A percentile compares a stretch with the other conserved stretches of the same genome.
Evolutionary conservation across 2,888 invertebrate genomes (phyloP).

Genomic region (Opisthograptis luteolata): DNA sequence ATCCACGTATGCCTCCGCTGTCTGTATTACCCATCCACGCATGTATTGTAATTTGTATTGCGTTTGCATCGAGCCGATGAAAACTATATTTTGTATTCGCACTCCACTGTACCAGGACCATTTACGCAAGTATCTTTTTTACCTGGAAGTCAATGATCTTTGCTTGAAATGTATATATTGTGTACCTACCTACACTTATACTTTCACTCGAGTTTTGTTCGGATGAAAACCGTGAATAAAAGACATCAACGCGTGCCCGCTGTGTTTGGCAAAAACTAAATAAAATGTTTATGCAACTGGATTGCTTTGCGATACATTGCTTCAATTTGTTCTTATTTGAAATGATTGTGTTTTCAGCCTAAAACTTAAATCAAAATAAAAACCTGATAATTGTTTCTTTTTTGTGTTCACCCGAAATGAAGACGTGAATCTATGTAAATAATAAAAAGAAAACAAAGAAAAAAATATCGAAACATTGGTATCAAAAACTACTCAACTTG

Average conservation of each 20-base stretch:
- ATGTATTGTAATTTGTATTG: slow-evolving; percentile 8
- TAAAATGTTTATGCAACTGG: slow-evolving; percentile 3
- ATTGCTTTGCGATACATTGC: background rate
- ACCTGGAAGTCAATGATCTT: slow-evolving; percentile 22
- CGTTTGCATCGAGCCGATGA: slow-evolving; percentile 35
- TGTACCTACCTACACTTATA: slow-evolving; percentile 10
- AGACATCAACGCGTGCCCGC: slow-evolving; percentile 25
- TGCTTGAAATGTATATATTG: slow-evolving; percentile 11
- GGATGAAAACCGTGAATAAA: slow-evolving; percentile 13
- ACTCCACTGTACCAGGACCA: slow-evolving; percentile 1
- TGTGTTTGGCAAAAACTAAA: slow-evolving; percentile 4
- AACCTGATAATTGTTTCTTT: no score
- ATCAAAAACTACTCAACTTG: no score
- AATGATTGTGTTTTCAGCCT: no score
- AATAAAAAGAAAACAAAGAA: no score
- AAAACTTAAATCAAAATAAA: no score
- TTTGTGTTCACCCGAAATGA: no score
- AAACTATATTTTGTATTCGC: slow-evolving; percentile 37
- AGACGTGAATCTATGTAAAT: no score
- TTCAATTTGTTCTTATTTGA: no score
- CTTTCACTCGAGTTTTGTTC: slow-evolving; percentile 25
- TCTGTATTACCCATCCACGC: slow-evolving; percentile 30
- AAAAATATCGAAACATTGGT: no score
- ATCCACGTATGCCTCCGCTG: slow-evolving; percentile 36
- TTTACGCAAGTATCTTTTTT: slow-evolving; percentile 22